These are phyloP conservation scores for Oceanites oceanicus DNA, from an alignment of 2,113 vertebrate species.

Conservation along the genomic window DNA sequence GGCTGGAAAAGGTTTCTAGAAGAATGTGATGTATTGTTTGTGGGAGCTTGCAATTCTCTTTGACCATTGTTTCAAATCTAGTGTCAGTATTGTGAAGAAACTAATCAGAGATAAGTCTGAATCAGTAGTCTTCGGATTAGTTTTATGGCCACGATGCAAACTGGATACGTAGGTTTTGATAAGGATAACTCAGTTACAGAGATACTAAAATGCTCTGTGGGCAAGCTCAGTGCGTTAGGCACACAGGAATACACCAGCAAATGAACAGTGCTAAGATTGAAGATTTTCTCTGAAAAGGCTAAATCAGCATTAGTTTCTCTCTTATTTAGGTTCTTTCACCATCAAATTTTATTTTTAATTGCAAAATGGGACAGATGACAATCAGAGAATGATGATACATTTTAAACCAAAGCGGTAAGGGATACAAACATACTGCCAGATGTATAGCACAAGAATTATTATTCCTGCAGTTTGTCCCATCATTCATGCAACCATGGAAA, in stretches of 20 bases:
- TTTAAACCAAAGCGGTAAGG: background rate
- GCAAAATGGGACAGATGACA: background rate
- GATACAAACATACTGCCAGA: background rate
- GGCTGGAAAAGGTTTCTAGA: background rate
- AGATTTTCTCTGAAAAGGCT: background rate
- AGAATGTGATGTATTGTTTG: background rate
- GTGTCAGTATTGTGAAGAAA: background rate
- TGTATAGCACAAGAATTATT: background rate
- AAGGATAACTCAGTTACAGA: conserved; percentile 11
- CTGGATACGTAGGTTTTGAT: background rate
- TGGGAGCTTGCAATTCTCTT: background rate
- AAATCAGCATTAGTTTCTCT: background rate
- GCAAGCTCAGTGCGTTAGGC: background rate
- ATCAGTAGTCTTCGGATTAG: background rate
- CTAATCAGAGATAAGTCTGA: conserved; percentile 6
- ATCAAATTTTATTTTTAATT: background rate
- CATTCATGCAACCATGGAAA: background rate
- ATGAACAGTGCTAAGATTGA: background rate
- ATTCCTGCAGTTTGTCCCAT: background rate
- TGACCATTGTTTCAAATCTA: background rate
- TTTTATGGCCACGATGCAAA: background rate
- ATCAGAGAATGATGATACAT: background rate
- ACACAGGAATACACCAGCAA: background rate
- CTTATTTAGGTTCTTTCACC: background rate
- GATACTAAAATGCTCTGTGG: background rate